These are phyloP conservation scores for Nomada goodeniana DNA, from an alignment of 2,888 invertebrate genomes.

Conservation along the genomic window DNA sequence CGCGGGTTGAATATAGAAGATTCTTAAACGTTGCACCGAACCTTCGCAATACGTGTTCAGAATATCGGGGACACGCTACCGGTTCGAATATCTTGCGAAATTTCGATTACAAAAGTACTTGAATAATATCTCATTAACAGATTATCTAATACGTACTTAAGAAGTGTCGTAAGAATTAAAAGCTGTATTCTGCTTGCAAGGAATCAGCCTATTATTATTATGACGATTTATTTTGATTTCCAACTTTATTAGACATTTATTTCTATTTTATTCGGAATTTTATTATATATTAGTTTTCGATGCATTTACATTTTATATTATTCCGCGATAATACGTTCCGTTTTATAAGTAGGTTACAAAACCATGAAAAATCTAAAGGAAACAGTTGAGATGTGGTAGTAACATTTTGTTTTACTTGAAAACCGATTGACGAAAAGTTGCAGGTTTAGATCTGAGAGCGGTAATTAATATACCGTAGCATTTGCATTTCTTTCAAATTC, in stretches of 20 bases:
- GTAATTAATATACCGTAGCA: neutral
- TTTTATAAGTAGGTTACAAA: too few relatives aligned
- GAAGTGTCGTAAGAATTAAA: neutral
- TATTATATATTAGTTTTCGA: too few relatives aligned
- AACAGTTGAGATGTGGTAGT: too few relatives aligned
- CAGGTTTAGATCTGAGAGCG: too few relatives aligned
- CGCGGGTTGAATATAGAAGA: constrained; percentile 30
- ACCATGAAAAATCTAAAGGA: too few relatives aligned
- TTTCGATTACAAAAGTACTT: neutral
- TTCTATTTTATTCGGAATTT: too few relatives aligned
- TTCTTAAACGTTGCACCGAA: constrained; percentile 26
- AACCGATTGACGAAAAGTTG: too few relatives aligned
- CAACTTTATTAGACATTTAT: too few relatives aligned
- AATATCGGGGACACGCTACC: constrained; percentile 7
- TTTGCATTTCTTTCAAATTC: neutral
- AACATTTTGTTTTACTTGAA: too few relatives aligned
- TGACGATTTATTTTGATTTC: too few relatives aligned
- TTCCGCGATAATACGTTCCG: too few relatives aligned
- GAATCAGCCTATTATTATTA: neutral
- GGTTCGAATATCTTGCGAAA: neutral
- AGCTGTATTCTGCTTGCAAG: neutral
- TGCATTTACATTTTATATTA: too few relatives aligned
- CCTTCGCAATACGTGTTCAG: constrained; percentile 11
- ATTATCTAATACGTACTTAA: neutral
- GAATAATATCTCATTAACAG: constrained; percentile 2